A percentile compares a stretch with the other conserved stretches of the same genome.
These are phyloP conservation scores for Mormyrus iriodes DNA, from an alignment of 2,113 vertebrate species.

Conservation along the genomic window DNA sequence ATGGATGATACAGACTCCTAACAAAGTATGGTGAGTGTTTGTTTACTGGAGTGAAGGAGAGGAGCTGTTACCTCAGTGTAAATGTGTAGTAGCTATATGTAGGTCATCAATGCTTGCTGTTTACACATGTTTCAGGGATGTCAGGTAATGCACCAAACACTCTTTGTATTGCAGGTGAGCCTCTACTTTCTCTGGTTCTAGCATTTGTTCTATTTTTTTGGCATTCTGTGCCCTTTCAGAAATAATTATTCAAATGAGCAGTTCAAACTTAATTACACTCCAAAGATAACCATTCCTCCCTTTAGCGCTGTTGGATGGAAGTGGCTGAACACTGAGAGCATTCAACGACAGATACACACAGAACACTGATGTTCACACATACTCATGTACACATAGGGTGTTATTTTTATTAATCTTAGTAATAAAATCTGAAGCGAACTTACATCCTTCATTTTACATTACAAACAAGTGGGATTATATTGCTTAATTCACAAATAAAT, in stretches of 20 bases:
- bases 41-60: background rate
- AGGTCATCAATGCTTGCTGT: background rate
- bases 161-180: background rate
- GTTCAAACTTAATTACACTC: constrained; percentile 10
- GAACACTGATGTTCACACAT: background rate
- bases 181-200: background rate
- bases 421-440: background rate
- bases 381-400: background rate
- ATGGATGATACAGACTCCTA: background rate
- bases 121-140: background rate
- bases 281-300: background rate
- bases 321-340: background rate
- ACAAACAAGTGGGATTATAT: background rate
- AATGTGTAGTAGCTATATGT: background rate
- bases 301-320: background rate
- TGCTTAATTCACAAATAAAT: background rate
- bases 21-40: background rate
- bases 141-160: background rate
- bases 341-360: background rate
- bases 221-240: background rate
- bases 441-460: background rate
- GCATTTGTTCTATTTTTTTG: background rate
- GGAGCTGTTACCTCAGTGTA: background rate
- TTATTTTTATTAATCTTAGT: background rate
- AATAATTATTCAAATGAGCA: constrained; percentile 15